phyloP scores from a whole-genome alignment of 1,140 invertebrate genomes.

The Brachionus rotundiformis region DNA sequence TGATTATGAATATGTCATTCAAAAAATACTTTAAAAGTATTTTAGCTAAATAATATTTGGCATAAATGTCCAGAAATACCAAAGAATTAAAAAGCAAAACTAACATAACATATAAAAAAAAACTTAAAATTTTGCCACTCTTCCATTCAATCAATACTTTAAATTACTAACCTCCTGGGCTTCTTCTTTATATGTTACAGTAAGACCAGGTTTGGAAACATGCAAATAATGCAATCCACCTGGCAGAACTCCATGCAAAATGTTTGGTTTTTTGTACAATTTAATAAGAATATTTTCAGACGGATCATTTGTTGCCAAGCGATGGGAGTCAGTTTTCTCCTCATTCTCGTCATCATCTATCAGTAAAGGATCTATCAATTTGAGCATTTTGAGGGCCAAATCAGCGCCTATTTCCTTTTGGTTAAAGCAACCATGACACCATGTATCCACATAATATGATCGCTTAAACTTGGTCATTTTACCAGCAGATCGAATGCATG shows the following conservation, averaged over 20 bases:
- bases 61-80: too few species aligned
- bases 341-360: slow-evolving; percentile 53
- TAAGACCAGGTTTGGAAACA: slow-evolving; percentile 25
- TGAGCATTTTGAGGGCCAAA: slow-evolving; percentile 58
- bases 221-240: slow-evolving; percentile 36
- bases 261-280: slow-evolving; percentile 61
- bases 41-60: too few species aligned
- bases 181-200: slow-evolving; percentile 24
- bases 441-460: slow-evolving; percentile 62
- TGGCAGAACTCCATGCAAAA: slow-evolving; percentile 59
- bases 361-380: slow-evolving; percentile 62
- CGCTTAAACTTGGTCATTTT: slow-evolving; percentile 67
- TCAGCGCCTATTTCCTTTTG: slow-evolving; percentile 63
- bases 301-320: slow-evolving; percentile 30
- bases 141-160: too few species aligned
- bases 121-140: too few species aligned
- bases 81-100: too few species aligned
- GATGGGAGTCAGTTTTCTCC: slow-evolving; percentile 20
- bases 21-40: too few species aligned
- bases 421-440: slow-evolving; percentile 64
- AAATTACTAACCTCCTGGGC: not conserved
- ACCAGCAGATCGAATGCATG: slow-evolving; percentile 71
- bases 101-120: too few species aligned
- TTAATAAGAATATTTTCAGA: slow-evolving; percentile 56
- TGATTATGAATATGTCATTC: too few species aligned